phyloP scores from a whole-genome alignment of 2,113 vertebrate genomes.

The Austrofundulus limnaeus region DNA sequence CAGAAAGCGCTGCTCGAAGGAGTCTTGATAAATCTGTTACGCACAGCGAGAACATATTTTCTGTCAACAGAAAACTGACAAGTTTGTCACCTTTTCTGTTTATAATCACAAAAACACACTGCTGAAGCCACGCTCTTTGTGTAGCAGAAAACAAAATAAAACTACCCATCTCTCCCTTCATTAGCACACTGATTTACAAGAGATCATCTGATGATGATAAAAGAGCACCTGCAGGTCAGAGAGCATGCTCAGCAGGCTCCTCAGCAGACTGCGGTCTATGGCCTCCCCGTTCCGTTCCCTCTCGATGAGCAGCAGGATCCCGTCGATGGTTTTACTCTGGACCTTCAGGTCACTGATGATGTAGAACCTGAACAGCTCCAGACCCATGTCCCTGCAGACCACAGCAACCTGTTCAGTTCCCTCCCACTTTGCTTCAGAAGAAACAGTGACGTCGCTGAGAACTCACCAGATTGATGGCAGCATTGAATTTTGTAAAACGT shows the following conservation, averaged over 20 bases:
- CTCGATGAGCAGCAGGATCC: slow-evolving; percentile 95
- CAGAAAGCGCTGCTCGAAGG: slow-evolving; percentile 95
- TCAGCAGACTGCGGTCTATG: slow-evolving; percentile 92
- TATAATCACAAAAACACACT: slow-evolving; percentile 18
- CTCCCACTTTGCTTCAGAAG: too few relatives aligned
- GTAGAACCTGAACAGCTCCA: slow-evolving; percentile 97
- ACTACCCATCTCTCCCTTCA: not conserved
- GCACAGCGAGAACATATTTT: slow-evolving; percentile 23
- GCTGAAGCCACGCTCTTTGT: not conserved
- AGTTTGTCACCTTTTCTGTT: slow-evolving; percentile 1
- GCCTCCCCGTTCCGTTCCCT: slow-evolving; percentile 94
- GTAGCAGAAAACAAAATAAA: not conserved
- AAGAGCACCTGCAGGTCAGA: slow-evolving; percentile 90
- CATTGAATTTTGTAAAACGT: slow-evolving; percentile 99
- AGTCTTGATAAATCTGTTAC: slow-evolving; percentile 96
- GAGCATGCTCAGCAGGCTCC: slow-evolving; percentile 97
- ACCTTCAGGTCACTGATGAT: slow-evolving; percentile 98
- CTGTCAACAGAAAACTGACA: slow-evolving; percentile 33
- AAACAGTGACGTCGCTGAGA: accelerated
- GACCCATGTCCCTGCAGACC: slow-evolving; percentile 93
- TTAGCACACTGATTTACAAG: not conserved
- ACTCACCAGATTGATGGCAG: slow-evolving; percentile 98
- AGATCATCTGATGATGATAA: not conserved
- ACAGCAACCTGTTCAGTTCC: slow-evolving; percentile 13
- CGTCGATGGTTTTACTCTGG: slow-evolving; percentile 97